phyloP scores from a whole-genome alignment of 2,113 vertebrate genomes.

The Prunella himalayana region DNA sequence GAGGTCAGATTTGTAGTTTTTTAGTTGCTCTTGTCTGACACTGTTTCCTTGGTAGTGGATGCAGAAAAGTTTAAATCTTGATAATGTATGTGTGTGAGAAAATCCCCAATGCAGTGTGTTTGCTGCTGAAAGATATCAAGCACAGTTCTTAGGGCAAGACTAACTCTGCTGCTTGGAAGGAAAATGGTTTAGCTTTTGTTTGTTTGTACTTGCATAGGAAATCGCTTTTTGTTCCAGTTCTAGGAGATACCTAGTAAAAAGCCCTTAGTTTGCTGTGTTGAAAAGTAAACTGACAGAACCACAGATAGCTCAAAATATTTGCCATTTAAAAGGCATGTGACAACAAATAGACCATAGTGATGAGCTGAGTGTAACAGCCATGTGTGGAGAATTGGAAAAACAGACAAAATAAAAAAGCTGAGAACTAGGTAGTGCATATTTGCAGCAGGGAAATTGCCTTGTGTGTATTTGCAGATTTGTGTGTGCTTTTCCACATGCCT shows the following conservation, averaged over 20 bases:
- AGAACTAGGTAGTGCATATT: neutral
- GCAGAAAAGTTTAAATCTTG: neutral
- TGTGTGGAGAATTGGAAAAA: neutral
- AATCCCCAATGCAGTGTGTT: neutral
- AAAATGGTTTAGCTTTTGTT: neutral
- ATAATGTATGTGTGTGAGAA: neutral
- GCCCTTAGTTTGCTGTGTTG: neutral
- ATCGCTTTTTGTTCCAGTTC: neutral
- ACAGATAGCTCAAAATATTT: constrained; percentile 1
- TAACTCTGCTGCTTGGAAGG: neutral
- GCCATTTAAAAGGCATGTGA: neutral
- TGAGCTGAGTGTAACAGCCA: neutral
- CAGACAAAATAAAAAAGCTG: neutral
- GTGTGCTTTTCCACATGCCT: rapidly evolving
- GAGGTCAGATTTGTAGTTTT: neutral
- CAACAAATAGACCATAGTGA: neutral
- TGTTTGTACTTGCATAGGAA: neutral
- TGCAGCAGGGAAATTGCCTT: neutral
- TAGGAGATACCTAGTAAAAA: neutral
- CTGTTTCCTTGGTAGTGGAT: neutral
- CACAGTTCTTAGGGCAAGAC: neutral
- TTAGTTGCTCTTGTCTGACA: neutral
- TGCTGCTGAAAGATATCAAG: neutral
- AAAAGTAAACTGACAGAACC: neutral
- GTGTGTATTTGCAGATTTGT: neutral